Base-by-base conservation (phyloP, 2,888 invertebrate genomes). In the Ischnus inquisitorius region DNA sequence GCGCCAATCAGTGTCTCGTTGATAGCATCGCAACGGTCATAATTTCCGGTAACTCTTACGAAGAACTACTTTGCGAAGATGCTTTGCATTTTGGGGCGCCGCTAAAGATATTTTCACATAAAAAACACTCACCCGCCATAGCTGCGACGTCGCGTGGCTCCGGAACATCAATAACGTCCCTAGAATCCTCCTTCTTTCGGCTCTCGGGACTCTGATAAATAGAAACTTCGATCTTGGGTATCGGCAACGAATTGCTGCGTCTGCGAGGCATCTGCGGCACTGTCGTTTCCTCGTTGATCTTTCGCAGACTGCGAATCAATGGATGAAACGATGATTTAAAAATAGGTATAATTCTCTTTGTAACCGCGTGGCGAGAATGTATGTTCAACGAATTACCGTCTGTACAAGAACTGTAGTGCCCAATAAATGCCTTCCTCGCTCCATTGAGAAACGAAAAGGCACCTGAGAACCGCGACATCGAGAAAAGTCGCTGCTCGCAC, bases 371-470 rank as follows among this genome's bases (percentile, higher is more conserved):
- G 68, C 69, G 12, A 46, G 80, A 83, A 78, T 57, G 88, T 12
- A 48, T 12, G 22, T 22, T 39, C 6, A 34, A 86, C 85, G 12
- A 54, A n/a, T 86, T 90, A 97, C 98, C 98, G 96, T 92, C 98
- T 97, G 90, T 97, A 97, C 85, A 98, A 94, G 94, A 97, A 99
- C 92, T 98, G 97, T 41, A 99, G 94, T 14, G 98, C 98, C 99
- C 99, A 99, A 93, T 97, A 98, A 12, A 99, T 97, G 0, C 99
- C 99, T 93, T 99, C 99, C 92, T 99, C 99, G 92, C 98, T 97
- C 99, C 99, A 99, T 91, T 99, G 98, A 0, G 98, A 96, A 83
- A 99, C 97, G 92, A 99, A 99, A 14, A 99, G 95, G 92, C 99
- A 99, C 72, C 99, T 95, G 76, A 99, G 94, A 0, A 99, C 99